These are phyloP conservation scores for Ceyx margarethae DNA, from an alignment of 2,113 vertebrate genomes.

Conservation along the genomic window DNA sequence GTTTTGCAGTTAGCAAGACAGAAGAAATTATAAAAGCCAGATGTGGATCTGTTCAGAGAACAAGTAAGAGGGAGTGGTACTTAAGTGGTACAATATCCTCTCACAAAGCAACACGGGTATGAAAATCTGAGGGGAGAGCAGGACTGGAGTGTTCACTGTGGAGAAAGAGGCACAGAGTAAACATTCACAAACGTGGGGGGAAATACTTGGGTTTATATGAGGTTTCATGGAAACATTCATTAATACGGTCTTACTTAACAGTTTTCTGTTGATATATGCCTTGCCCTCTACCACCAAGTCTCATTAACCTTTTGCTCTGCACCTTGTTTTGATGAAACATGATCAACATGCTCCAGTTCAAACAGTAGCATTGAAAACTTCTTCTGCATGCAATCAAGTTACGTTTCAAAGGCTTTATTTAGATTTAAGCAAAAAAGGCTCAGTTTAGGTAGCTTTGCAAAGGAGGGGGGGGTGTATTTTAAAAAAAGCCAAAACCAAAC, in stretches of 20 bases:
- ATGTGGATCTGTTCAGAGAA: not conserved
- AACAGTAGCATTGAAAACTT: not conserved
- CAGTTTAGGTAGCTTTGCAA: not conserved
- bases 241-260: not conserved
- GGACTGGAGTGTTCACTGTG: not conserved
- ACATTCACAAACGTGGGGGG: not conserved
- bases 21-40: not conserved
- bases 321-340: not conserved
- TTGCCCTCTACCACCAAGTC: not conserved
- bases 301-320: not conserved
- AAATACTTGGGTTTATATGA: not conserved
- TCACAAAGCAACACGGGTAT: not conserved
- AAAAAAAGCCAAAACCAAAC: not conserved
- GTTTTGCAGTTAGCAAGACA: not conserved
- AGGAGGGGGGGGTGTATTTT: not conserved
- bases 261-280: not conserved
- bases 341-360: not conserved
- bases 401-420: not conserved
- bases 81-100: not conserved
- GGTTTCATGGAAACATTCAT: not conserved
- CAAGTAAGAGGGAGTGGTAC: not conserved
- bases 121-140: not conserved
- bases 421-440: not conserved
- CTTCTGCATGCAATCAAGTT: not conserved
- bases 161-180: not conserved